These are phyloP conservation scores for Spatula versicolor DNA, from an alignment of 2,797 vertebrate species.

Conservation along the genomic window DNA sequence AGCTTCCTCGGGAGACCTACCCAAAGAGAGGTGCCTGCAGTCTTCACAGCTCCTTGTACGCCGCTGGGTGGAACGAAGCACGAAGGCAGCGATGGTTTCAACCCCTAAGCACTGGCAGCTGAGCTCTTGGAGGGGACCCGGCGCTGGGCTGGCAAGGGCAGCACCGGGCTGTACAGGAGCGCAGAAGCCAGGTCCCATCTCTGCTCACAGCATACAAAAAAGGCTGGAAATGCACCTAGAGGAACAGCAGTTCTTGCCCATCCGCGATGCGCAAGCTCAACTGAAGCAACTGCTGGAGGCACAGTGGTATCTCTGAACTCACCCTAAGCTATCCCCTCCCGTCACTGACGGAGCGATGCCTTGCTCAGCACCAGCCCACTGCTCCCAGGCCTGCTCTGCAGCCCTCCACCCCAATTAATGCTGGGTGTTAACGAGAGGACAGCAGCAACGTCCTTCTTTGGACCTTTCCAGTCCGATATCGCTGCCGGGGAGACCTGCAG, in stretches of 20 bases:
- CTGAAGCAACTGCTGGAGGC: background rate
- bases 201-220: background rate
- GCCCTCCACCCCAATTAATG: fast-evolving
- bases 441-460: background rate
- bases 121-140: background rate
- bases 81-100: background rate
- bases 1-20: background rate
- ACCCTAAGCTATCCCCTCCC: background rate
- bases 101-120: background rate
- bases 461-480: background rate
- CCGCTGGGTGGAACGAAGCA: constrained; percentile 11
- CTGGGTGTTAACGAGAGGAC: fast-evolving
- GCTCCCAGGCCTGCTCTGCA: background rate
- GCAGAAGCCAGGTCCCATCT: background rate
- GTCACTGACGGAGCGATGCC: background rate
- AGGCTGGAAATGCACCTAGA: background rate
- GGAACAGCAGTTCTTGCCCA: background rate
- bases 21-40: background rate
- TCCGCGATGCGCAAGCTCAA: fast-evolving
- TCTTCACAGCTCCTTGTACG: background rate
- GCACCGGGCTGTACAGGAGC: background rate
- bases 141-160: background rate
- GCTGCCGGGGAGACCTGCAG: background rate
- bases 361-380: background rate
- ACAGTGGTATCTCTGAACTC: background rate